Base-by-base conservation (phyloP, 2,888 invertebrate genomes). In the Alloplasta piceator region DNA sequence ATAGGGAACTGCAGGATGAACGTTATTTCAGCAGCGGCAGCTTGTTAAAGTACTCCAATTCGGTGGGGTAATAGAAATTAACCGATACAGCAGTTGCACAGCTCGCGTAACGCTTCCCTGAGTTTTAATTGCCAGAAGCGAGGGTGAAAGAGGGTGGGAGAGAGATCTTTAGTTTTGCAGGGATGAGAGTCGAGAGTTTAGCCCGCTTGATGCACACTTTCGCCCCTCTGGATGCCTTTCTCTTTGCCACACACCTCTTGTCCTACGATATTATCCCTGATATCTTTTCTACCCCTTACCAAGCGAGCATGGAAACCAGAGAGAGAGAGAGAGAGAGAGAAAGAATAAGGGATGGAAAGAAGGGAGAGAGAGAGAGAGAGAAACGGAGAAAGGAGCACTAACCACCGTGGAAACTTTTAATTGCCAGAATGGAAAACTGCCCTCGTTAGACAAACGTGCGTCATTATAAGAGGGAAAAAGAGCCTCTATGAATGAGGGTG, bases 351-450 rank as follows among this genome's bases (percentile, higher is more conserved):
- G 48, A 60, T 38, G 41, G 60, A 55, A 26, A n/a, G 12, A 16
- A 50, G 26, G 55, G 41, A 58, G 64, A 56, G 48, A 6, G 38
- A 74, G 38, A 74, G 46, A 38, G 67, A 55, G 75, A 38, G 56
- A 16, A 4, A 52, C 66, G 78, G 68, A 67, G 73, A 76, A 66
- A 55, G 68, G 63, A 71, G 58, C 76, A 55, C 70, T 74, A 63
- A 64, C 52, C 63, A 50, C 48, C 80, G 76, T 52, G 79, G 56
- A 60, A 83, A 87, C 82, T 87, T 87, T 85, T 70, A 86, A 85
- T 86, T 86, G 63, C 75, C 68, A 78, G 81, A 80, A 70, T 75
- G 70, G 67, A 77, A 52, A 64, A 50, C 39, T 66, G 66, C 38
- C 39, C 75, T 75, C 52, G 64, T 79, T 79, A 75, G 56, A 64